Base-by-base conservation (phyloP, 1,140 invertebrate species). In the Drosophila nigrodunni region DNA sequence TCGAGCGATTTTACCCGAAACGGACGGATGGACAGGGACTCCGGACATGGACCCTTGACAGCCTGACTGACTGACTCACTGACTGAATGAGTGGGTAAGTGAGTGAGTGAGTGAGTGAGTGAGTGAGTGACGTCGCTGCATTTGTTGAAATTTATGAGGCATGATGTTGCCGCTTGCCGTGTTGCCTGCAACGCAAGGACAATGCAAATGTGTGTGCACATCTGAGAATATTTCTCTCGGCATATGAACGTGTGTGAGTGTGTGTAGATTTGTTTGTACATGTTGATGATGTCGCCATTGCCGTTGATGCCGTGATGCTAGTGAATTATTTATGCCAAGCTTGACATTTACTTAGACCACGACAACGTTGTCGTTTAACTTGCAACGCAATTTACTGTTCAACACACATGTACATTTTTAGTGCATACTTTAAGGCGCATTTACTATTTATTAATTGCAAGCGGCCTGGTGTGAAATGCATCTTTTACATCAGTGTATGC, bases 61-160 rank as follows among this genome's bases (percentile, higher is more conserved):
- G 41, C n/a, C 54, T 35, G 57, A 75, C 55, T 57, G 37, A 66
- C 50, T 60, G 74, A 37, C 50, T 44, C 65, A 62, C 15, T 68
- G 58, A 76, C 7, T 75, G 70, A 39, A 47, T 76, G 34, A 43
- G 7, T 72, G 65, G 18, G 10, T 61, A 21, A 59, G 43, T 77
- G 77, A 52, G n/a, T 75, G 67, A 62, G 25, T 69, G 72, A 66
- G 25, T 76, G 58, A 64, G 57, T 77, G 80, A 62, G 25, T 69
- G 72, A 66, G 25, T 76, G 58, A 64, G 57, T 77, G 80, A 60
- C 54, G 55, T 60, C 25, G 18, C 44, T 61, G 74, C 83, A 78
- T 88, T 88, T 88, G 85, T 74, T 83, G 60, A 68, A 83, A 88
- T 89, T 89, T 89, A 89, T 89, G 80, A 83, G 85, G 85, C 83